These are phyloP conservation scores for Cerceris rybyensis DNA, from an alignment of 2,888 invertebrate genomes.

Conservation along the genomic window DNA sequence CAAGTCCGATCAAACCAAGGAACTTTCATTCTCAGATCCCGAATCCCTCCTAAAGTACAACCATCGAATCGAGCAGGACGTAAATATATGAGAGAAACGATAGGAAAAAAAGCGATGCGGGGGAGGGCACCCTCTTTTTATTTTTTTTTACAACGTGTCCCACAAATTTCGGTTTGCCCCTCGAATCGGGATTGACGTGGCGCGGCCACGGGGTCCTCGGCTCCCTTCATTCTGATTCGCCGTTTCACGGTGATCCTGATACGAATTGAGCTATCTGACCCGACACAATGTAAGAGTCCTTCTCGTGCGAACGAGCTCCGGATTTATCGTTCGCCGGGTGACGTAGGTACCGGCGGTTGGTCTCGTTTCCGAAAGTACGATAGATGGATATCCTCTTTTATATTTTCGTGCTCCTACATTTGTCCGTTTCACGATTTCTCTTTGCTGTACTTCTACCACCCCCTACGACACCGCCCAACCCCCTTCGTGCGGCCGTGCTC, in stretches of 20 bases:
- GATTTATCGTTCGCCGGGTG: conserved; percentile 57
- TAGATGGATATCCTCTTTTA: conserved; percentile 35
- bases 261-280: conserved; percentile 58
- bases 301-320: conserved; percentile 48
- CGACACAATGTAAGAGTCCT: conserved; percentile 63
- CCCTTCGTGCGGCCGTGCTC: not conserved
- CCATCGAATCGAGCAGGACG: conserved; percentile 26
- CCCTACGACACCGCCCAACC: no score
- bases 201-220: not conserved
- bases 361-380: conserved; percentile 33
- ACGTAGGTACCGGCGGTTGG: conserved; percentile 19
- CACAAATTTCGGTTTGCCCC: conserved; percentile 40
- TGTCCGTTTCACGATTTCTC: conserved; percentile 16
- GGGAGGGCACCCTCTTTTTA: not conserved
- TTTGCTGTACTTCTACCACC: not conserved
- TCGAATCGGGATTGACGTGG: conserved; percentile 37
- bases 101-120: not conserved
- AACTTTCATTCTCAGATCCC: not conserved
- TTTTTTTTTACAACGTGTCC: conserved; percentile 16
- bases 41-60: not conserved
- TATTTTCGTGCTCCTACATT: conserved; percentile 30
- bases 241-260: conserved; percentile 52
- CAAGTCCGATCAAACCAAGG: no score
- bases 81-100: conserved; percentile 7
- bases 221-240: conserved; percentile 25